A percentile compares a stretch with the other conserved stretches of the same genome.
Conservation (phyloP, 2,888 invertebrate species). For the Melanotus villosus region DNA sequence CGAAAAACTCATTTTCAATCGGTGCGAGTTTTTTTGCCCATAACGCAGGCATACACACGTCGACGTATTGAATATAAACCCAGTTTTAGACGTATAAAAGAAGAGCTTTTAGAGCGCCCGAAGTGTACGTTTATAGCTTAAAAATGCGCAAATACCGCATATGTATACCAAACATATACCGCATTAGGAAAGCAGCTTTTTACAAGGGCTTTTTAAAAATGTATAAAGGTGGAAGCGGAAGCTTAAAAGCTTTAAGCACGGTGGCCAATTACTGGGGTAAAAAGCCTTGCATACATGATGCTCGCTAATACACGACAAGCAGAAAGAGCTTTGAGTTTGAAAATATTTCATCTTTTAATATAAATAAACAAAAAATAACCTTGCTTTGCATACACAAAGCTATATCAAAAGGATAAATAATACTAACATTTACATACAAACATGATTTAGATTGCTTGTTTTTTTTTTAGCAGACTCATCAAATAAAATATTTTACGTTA, state of each 20-base stretch:
- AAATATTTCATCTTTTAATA: slow-evolving; percentile 41
- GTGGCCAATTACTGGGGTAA: slow-evolving; percentile 69
- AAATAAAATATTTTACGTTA: no score
- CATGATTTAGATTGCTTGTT: no score
- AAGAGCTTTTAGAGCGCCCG: slow-evolving; percentile 39
- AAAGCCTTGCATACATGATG: slow-evolving; percentile 68
- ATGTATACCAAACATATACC: slow-evolving; percentile 51
- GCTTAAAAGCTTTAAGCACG: slow-evolving; percentile 70
- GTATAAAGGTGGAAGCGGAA: slow-evolving; percentile 67
- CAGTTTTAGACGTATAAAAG: slow-evolving; percentile 32
- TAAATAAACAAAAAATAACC: slow-evolving; percentile 32
- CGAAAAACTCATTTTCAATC: slow-evolving; percentile 4
- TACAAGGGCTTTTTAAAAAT: slow-evolving; percentile 65
- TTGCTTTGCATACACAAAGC: background rate
- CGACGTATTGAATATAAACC: slow-evolving; percentile 31
- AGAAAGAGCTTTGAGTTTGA: slow-evolving; percentile 41
- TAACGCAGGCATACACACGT: slow-evolving; percentile 14
- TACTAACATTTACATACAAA: no score
- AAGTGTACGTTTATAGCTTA: slow-evolving; percentile 40
- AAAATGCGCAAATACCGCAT: slow-evolving; percentile 51
- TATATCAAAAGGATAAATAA: background rate
- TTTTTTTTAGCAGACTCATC: no score
- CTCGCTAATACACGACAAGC: slow-evolving; percentile 55
- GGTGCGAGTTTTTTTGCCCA: background rate
- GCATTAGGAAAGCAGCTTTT: slow-evolving; percentile 56